Evolutionary conservation across 2,113 vertebrate species (phyloP), one percentile per base, ranked within the genome.

Genomic region (Thryonomys swinderianus): DNA sequence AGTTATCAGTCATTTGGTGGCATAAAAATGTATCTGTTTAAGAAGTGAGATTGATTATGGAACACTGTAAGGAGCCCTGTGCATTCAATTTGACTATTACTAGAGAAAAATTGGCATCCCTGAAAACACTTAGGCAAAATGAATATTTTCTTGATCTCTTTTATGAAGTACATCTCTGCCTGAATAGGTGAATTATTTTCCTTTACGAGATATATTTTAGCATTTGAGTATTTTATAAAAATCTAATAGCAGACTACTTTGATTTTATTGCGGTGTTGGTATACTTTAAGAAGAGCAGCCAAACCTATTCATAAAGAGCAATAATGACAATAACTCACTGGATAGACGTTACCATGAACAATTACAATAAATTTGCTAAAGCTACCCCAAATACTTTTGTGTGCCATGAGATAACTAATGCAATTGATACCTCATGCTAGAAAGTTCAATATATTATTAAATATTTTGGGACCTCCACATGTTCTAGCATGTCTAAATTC

Each of bases 341-440:
- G 66, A 74, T 27, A 94, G 21, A 82, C 16, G 74, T 81, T 53
- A 37, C 7, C 11, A 59, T 78, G 21, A 53, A 25, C 51, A 95
- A 92, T 16, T 87, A 10, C 42, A 91, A 34, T 57, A 86, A 66
- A 14, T 90, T 92, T 94, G 84, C 21, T 76, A 92, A 96, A 53
- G 27, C 9, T 92, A 34, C 5, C 13, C 73, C 9, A 91, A 90
- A n/a, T 23, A 42, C 66, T 76, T 95, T 45, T 85, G 18, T 16
- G 48, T 78, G 61, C 87, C 4, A 13, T 83, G 14, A 95, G 18
- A 96, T 80, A 42, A 51, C 1, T 16, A 57, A 57, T 57, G 55
- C 30, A 76, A 18, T 59, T 90, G 17, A 80, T 37, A 6, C 13
- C 23, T 53, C 48, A 76, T 2, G 2, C 7, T 76, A 51, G 34